A percentile compares a stretch with the other conserved stretches of the same genome.
These are phyloP conservation scores for Leucoraja ocellata DNA, from an alignment of 2,797 vertebrate genomes.

Conservation along the genomic window DNA sequence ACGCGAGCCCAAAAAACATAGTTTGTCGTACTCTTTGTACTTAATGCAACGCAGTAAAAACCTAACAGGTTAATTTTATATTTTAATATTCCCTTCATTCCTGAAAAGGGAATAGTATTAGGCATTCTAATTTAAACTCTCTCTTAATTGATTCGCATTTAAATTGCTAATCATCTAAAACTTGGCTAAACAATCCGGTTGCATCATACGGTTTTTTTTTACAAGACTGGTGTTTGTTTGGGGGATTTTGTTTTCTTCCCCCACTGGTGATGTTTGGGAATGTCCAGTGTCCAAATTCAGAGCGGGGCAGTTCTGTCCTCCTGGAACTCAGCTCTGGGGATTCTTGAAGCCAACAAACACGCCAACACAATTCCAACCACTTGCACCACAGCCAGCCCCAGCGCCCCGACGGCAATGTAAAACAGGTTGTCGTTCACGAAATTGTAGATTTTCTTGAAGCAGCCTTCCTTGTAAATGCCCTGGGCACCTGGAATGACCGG, in stretches of 20 bases:
- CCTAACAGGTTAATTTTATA: not conserved
- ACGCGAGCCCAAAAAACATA: not conserved
- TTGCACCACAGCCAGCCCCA: slow-evolving; percentile 68
- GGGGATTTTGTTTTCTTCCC: not conserved
- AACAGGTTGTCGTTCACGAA: slow-evolving; percentile 74
- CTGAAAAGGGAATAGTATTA: not conserved
- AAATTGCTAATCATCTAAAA: not conserved
- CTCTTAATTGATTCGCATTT: not conserved
- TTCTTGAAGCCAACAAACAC: slow-evolving; percentile 68
- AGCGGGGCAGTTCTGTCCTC: not conserved
- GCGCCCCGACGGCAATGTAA: slow-evolving; percentile 68
- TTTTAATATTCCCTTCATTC: not conserved
- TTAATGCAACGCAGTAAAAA: not conserved
- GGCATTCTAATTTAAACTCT: not conserved
- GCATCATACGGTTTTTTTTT: not conserved
- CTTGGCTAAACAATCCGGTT: not conserved
- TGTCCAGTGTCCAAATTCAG: not conserved
- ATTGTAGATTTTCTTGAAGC: slow-evolving; percentile 72
- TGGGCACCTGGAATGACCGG: slow-evolving; percentile 52
- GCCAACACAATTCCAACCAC: slow-evolving; percentile 67
- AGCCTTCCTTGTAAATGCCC: slow-evolving; percentile 67
- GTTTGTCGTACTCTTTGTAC: not conserved
- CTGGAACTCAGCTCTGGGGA: slow-evolving; percentile 41
- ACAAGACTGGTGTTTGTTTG: not conserved
- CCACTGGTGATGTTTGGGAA: not conserved